These are phyloP conservation scores for Muscicapa adusta DNA, from an alignment of 2,113 vertebrate genomes.

Conservation along the genomic window DNA sequence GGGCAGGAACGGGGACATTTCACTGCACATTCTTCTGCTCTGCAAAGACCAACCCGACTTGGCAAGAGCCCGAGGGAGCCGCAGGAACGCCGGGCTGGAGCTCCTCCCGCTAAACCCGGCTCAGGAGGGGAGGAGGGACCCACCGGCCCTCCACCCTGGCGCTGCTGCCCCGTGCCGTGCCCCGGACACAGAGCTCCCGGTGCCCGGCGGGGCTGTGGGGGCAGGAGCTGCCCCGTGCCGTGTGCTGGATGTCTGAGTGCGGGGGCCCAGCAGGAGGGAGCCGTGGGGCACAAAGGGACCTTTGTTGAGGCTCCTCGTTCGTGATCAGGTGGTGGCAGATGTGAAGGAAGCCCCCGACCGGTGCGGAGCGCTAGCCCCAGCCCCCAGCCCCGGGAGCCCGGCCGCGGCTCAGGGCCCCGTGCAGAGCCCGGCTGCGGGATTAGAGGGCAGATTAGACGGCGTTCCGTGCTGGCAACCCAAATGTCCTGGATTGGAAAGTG, in stretches of 20 bases:
- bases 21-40: slow-evolving; percentile 7
- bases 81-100: not conserved
- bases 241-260: accelerated
- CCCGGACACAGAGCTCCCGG: not conserved
- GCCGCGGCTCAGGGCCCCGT: not conserved
- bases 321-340: not conserved
- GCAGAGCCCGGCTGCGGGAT: slow-evolving; percentile 16
- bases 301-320: not conserved
- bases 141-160: not conserved
- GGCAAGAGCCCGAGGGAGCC: slow-evolving; percentile 33
- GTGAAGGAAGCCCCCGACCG: not conserved
- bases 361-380: not conserved
- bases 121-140: not conserved
- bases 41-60: not conserved
- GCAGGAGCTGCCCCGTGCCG: not conserved
- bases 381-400: not conserved
- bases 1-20: not conserved
- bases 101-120: not conserved
- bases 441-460: slow-evolving; percentile 57
- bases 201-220: accelerated
- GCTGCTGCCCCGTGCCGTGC: not conserved
- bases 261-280: not conserved
- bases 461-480: slow-evolving; percentile 17
- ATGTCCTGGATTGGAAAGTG: slow-evolving; percentile 58
- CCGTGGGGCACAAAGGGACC: not conserved